Percentiles rank a stretch among this genome's conserved stretches.
These are phyloP conservation scores for Tenthredo scrophulariae DNA, from an alignment of 2,888 invertebrate genomes.

Conservation along the genomic window DNA sequence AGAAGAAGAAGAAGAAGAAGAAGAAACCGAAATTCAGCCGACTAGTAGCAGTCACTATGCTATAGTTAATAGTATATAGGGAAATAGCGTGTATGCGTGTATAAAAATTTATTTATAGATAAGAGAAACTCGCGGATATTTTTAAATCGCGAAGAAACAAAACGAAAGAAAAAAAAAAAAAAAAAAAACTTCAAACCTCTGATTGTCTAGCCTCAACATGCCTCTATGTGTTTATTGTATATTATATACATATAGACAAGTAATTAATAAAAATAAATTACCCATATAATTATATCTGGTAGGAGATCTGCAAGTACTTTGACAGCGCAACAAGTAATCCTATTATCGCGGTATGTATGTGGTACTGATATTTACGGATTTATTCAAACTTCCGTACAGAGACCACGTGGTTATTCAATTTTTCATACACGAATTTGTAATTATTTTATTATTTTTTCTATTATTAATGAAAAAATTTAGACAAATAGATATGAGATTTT, in stretches of 20 bases:
- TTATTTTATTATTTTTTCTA: background rate
- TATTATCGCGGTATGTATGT: background rate
- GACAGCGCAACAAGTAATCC: conserved; percentile 4
- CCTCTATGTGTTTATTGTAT: too few species aligned
- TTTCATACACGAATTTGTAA: too few species aligned
- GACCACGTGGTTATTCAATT: too few species aligned
- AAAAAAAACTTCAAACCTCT: too few species aligned
- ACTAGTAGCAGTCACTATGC: background rate
- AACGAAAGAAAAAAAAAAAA: background rate
- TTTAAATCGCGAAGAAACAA: background rate
- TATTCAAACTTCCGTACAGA: background rate
- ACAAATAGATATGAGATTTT: background rate
- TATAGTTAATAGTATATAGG: too few species aligned
- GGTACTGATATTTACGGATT: background rate
- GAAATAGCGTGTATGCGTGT: background rate
- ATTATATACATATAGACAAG: background rate
- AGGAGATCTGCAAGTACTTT: background rate
- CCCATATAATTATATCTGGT: background rate
- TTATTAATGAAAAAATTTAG: too few species aligned
- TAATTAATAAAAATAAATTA: background rate
- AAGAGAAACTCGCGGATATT: conserved; percentile 4
- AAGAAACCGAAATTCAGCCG: background rate
- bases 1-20: background rate
- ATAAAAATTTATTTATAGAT: conserved; percentile 2
- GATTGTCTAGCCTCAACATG: too few species aligned